These are phyloP conservation scores for Melanotaenia duboulayi DNA, from an alignment of 2,113 vertebrate genomes.

Conservation along the genomic window DNA sequence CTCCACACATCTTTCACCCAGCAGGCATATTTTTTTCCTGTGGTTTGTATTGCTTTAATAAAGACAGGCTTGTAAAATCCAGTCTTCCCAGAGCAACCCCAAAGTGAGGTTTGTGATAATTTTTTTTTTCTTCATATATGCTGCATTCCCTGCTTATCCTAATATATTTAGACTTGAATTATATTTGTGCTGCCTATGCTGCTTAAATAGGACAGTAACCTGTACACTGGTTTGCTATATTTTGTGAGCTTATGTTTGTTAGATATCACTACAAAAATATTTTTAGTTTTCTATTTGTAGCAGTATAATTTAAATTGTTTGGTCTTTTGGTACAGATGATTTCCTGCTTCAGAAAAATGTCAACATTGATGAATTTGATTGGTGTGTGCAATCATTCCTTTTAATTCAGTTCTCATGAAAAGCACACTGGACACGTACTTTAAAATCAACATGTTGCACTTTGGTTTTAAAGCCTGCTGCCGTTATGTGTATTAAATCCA, in stretches of 20 bases:
- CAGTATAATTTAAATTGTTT: constrained; percentile 72
- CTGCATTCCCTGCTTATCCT: constrained; percentile 70
- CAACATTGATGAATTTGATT: constrained; percentile 52
- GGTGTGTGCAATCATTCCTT: constrained; percentile 46
- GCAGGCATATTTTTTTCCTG: constrained; percentile 42
- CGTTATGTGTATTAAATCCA: constrained; percentile 54
- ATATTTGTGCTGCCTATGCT: constrained; percentile 66
- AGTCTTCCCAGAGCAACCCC: constrained; percentile 70
- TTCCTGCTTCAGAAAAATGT: constrained; percentile 53
- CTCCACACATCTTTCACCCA: constrained; percentile 40
- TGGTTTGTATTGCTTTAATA: constrained; percentile 76
- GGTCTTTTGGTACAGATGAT: constrained; percentile 70
- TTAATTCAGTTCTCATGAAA: constrained; percentile 66
- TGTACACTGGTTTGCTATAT: constrained; percentile 78
- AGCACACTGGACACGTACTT: constrained; percentile 77
- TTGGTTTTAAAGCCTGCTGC: constrained; percentile 74
- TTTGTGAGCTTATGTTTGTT: constrained; percentile 61
- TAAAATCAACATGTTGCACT: constrained; percentile 76
- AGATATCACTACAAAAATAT: constrained; percentile 63
- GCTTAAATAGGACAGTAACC: constrained; percentile 69
- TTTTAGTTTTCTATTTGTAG: constrained; percentile 68
- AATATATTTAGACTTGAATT: constrained; percentile 77
- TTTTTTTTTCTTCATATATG: constrained; percentile 33
- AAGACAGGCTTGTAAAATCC: constrained; percentile 65
- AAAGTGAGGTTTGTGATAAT: constrained; percentile 57